A percentile compares a stretch with the other conserved stretches of the same genome.
Conservation (phyloP, 1,140 invertebrate species). For the Paraescarpia echinospica region DNA sequence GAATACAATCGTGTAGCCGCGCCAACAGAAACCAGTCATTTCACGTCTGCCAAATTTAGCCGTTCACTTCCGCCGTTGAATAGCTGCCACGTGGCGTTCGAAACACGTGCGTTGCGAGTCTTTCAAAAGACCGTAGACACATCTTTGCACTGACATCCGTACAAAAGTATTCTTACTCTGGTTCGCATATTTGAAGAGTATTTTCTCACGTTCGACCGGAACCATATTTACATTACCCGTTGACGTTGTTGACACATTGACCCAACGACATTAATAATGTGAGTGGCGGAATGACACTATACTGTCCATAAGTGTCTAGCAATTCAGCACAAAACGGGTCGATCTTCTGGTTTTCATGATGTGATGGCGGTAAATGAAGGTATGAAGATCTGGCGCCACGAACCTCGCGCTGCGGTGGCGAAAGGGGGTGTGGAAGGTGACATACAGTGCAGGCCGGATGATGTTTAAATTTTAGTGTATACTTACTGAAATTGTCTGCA, state of each 20-base stretch:
- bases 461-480: no score
- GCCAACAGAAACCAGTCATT: background rate
- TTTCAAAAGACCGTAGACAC: background rate
- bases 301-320: no score
- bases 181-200: background rate
- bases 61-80: background rate
- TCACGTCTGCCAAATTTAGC: background rate
- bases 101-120: background rate
- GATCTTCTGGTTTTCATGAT: no score
- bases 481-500: no score
- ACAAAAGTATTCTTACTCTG: background rate
- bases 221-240: background rate
- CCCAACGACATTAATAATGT: background rate
- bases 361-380: no score
- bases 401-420: no score
- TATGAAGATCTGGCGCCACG: no score
- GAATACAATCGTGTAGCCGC: background rate
- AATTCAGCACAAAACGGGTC: no score
- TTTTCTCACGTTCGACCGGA: background rate
- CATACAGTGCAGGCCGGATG: no score
- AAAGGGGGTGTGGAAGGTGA: no score
- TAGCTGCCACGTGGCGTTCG: background rate
- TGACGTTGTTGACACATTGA: background rate
- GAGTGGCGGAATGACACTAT: background rate
- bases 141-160: background rate